These are phyloP conservation scores for Plectropomus leopardus DNA, from an alignment of 2,113 vertebrate species.

Conservation along the genomic window DNA sequence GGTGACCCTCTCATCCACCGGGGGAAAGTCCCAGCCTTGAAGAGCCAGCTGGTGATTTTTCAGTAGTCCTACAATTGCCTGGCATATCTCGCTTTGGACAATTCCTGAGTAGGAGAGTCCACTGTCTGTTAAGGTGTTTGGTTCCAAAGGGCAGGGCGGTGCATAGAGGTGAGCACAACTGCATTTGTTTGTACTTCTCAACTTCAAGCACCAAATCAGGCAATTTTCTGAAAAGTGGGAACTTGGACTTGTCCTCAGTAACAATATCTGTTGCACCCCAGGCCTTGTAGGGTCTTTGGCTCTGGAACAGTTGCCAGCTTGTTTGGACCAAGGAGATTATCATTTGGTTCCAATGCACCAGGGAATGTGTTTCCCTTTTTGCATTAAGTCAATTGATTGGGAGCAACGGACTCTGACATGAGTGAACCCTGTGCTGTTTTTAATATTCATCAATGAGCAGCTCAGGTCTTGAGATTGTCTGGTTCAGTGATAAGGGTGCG, in stretches of 20 bases:
- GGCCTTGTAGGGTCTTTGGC: conserved; percentile 32
- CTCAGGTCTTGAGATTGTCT: background rate
- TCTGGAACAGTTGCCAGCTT: conserved; percentile 32
- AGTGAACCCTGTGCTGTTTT: background rate
- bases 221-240: conserved; percentile 15
- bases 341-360: background rate
- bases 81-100: conserved; percentile 40
- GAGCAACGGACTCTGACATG: background rate
- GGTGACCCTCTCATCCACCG: conserved; percentile 37
- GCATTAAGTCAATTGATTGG: conserved; percentile 3
- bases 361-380: background rate
- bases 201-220: conserved; percentile 22
- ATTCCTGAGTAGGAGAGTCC: conserved; percentile 44
- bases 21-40: conserved; percentile 51
- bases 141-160: conserved; percentile 40
- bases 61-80: conserved; percentile 42
- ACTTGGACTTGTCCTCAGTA: background rate
- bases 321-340: background rate
- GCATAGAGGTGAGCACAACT: conserved; percentile 48
- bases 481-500: background rate
- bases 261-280: background rate
- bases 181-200: conserved; percentile 47
- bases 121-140: conserved; percentile 40
- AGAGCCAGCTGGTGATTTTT: conserved; percentile 58
- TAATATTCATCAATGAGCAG: background rate